Percentiles rank a stretch among this genome's conserved stretches.
phyloP scores from a whole-genome alignment of 2,888 invertebrate genomes.

The Tetanocera ferruginea region DNA sequence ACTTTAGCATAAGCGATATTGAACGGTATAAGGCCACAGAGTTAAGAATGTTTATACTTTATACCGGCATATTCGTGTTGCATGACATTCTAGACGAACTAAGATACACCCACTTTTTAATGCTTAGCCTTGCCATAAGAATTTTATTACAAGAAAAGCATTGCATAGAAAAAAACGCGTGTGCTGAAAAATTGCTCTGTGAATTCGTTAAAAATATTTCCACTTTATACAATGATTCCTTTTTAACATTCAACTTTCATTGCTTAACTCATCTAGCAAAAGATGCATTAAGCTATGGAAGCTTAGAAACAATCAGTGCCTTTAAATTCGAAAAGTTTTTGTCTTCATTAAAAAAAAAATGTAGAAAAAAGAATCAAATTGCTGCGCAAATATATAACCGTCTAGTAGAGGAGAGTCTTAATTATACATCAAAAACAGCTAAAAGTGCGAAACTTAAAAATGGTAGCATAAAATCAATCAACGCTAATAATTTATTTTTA shows the following conservation, averaged over 20 bases:
- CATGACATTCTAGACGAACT: slow-evolving; percentile 28
- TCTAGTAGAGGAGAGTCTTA: slow-evolving; percentile 26
- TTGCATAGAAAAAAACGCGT: slow-evolving; percentile 35
- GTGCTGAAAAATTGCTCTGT: slow-evolving; percentile 32
- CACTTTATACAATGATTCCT: slow-evolving; percentile 29
- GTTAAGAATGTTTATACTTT: slow-evolving; percentile 25
- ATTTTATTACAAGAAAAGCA: slow-evolving; percentile 30
- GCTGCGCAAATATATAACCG: slow-evolving; percentile 30
- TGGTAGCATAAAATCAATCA: slow-evolving; percentile 1
- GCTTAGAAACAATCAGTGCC: slow-evolving; percentile 39
- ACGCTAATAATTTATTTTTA: slow-evolving; percentile 11
- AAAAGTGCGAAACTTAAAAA: neutral
- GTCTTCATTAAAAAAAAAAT: neutral
- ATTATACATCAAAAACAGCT: neutral
- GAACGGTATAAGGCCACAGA: slow-evolving; percentile 43
- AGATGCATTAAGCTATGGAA: slow-evolving; percentile 36
- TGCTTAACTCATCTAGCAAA: slow-evolving; percentile 38
- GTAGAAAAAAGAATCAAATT: slow-evolving; percentile 20
- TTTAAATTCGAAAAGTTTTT: slow-evolving; percentile 40
- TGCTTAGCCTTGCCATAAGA: slow-evolving; percentile 32
- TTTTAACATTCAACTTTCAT: slow-evolving; percentile 40
- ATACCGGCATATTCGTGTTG: slow-evolving; percentile 34
- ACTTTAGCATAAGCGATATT: slow-evolving; percentile 36
- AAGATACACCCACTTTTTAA: slow-evolving; percentile 38
- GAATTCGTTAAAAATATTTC: slow-evolving; percentile 40